A percentile compares a stretch with the other conserved stretches of the same genome.
phyloP scores from a whole-genome alignment of 2,797 vertebrate genomes.

The Chiroxiphia lanceolata region DNA sequence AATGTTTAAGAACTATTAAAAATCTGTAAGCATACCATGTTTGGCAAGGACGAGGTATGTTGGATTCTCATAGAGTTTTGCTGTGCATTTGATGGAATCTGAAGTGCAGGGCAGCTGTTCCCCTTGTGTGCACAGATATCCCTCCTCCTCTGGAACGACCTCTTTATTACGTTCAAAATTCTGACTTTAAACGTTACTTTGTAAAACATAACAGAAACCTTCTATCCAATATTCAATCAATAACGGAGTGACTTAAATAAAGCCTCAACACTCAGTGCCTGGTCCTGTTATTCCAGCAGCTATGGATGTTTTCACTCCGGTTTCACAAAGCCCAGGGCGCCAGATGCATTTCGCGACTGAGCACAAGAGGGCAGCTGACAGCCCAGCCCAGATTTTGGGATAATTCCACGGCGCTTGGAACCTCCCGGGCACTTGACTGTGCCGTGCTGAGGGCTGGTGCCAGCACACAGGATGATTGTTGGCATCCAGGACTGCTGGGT shows the following conservation, averaged over 20 bases:
- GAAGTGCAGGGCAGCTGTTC: neutral
- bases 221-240: neutral
- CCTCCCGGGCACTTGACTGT: neutral
- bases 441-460: neutral
- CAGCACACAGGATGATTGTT: neutral
- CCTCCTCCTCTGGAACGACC: neutral
- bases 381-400: neutral
- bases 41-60: neutral
- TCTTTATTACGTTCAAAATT: neutral
- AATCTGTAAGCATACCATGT: neutral
- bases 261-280: neutral
- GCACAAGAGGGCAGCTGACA: neutral
- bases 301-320: accelerated
- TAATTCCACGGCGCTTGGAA: neutral
- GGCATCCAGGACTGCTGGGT: neutral
- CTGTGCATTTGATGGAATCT: neutral
- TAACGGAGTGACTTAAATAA: neutral
- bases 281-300: neutral
- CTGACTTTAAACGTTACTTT: neutral
- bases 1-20: neutral
- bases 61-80: neutral
- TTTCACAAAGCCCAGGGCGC: neutral
- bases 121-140: neutral
- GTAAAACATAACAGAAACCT: neutral
- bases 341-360: neutral